These are phyloP conservation scores for Dromiciops gliroides DNA, from an alignment of 2,113 vertebrate species.

Conservation along the genomic window DNA sequence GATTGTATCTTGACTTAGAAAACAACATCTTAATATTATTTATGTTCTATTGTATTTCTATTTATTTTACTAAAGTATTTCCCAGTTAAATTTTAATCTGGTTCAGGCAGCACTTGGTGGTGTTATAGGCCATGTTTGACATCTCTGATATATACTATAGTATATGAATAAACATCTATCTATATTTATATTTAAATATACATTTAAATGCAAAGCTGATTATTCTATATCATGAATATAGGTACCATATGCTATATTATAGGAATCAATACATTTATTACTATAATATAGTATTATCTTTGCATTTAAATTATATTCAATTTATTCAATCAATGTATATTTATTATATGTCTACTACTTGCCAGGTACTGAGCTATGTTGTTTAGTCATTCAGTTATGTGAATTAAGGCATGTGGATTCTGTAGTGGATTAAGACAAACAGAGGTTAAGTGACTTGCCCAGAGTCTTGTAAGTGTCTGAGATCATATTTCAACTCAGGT, in stretches of 20 bases:
- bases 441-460: not conserved
- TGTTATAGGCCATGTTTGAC: not conserved
- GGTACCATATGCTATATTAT: not conserved
- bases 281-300: too few relatives aligned
- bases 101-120: not conserved
- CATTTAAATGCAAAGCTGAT: not conserved
- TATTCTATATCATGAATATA: not conserved
- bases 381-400: not conserved
- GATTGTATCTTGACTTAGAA: not conserved
- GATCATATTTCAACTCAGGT: not conserved
- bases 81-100: not conserved
- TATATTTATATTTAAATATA: not conserved
- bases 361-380: not conserved
- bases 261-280: not conserved
- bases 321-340: too few relatives aligned
- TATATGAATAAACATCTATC: not conserved
- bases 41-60: not conserved
- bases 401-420: not conserved
- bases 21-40: not conserved
- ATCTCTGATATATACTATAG: not conserved
- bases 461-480: not conserved
- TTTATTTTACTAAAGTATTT: not conserved
- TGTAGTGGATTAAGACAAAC: not conserved
- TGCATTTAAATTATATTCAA: too few relatives aligned
- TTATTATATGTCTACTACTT: too few relatives aligned